phyloP scores from a whole-genome alignment of 1,140 invertebrate species.

The Pogonognathellus flavescens region DNA sequence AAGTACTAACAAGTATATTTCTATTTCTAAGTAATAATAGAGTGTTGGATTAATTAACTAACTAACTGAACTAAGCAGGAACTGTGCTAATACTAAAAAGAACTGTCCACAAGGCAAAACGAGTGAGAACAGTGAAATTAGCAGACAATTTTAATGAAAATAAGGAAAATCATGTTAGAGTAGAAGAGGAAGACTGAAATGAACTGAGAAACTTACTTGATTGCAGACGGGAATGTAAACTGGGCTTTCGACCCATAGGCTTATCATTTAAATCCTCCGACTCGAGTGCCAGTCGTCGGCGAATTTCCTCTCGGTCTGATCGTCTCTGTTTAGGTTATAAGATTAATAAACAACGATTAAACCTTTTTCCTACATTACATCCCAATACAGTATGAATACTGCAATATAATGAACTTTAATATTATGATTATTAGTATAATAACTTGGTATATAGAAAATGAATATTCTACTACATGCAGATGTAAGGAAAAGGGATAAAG shows the following conservation, averaged over 20 bases:
- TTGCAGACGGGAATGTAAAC: conserved; percentile 87
- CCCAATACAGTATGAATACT: background rate
- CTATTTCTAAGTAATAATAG: too few relatives aligned
- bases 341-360: conserved; percentile 66
- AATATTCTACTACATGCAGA: too few relatives aligned
- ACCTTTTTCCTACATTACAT: background rate
- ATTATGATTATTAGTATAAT: too few relatives aligned
- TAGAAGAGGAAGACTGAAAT: background rate
- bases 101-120: conserved; percentile 4
- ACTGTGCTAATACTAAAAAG: conserved; percentile 6
- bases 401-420: conserved; percentile 10
- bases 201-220: conserved; percentile 76
- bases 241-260: conserved; percentile 83
- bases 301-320: conserved; percentile 93
- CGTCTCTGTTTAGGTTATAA: conserved; percentile 77
- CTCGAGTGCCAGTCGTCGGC: conserved; percentile 88
- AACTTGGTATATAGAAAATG: too few relatives aligned
- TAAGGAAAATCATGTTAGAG: background rate
- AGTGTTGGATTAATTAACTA: too few relatives aligned
- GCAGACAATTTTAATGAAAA: background rate
- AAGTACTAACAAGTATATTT: background rate
- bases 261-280: conserved; percentile 82
- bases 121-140: conserved; percentile 21
- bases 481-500: too few relatives aligned
- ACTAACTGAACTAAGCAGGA: background rate